A percentile compares a stretch with the other conserved stretches of the same genome.
phyloP scores from a whole-genome alignment of 2,113 vertebrate genomes.

The Scartelaos histophorus region DNA sequence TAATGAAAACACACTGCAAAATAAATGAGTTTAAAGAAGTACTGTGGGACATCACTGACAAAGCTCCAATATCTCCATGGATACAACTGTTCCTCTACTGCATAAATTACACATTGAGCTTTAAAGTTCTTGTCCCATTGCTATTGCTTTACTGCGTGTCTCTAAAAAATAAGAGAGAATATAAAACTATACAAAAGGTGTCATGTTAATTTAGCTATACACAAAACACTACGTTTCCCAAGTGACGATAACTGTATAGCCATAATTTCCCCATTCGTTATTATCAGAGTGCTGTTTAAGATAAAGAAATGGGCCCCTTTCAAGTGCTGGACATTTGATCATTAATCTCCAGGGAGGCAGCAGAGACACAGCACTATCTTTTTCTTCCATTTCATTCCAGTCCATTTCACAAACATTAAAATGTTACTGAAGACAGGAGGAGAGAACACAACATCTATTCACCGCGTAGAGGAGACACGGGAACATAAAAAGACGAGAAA shows the following conservation, averaged over 20 bases:
- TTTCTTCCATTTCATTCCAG: conserved; percentile 62
- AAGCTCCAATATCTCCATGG: too few species aligned
- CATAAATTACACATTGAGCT: too few species aligned
- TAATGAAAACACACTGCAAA: too few species aligned
- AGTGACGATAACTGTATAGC: conserved; percentile 17
- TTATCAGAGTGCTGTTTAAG: conserved; percentile 46
- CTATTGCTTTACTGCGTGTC: not conserved
- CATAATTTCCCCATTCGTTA: conserved; percentile 49
- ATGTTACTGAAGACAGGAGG: conserved; percentile 57
- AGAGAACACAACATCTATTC: conserved; percentile 63
- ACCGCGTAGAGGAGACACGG: conserved; percentile 44
- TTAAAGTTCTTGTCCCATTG: not conserved
- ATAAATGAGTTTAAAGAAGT: too few species aligned
- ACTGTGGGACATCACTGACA: too few species aligned
- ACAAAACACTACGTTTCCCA: not conserved
- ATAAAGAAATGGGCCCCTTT: conserved; percentile 29
- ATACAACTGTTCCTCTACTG: too few species aligned
- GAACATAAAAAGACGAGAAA: conserved; percentile 64
- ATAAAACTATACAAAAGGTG: not conserved
- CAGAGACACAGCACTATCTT: conserved; percentile 44
- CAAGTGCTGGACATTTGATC: conserved; percentile 41
- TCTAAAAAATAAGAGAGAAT: not conserved
- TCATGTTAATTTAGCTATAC: not conserved
- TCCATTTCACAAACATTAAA: conserved; percentile 76
- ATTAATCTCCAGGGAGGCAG: conserved; percentile 43